Conservation (phyloP, 2,888 invertebrate genomes). For the Hybos culiciformis region DNA sequence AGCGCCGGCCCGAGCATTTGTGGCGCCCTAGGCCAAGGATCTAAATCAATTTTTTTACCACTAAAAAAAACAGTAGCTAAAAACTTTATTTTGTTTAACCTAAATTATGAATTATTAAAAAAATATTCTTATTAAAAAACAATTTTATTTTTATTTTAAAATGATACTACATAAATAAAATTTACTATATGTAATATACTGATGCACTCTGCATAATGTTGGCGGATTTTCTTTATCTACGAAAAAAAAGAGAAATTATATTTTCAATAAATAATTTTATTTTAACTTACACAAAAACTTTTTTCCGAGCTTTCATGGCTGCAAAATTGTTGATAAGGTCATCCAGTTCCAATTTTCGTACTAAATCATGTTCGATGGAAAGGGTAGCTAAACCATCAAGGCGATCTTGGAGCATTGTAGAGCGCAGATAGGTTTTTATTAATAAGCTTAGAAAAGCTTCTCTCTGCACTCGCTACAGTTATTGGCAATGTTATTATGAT, state of each 20-base stretch:
- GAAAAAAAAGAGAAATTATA: constrained; percentile 2
- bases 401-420: constrained; percentile 5
- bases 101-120: too few relatives aligned
- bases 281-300: background rate
- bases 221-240: background rate
- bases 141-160: too few relatives aligned
- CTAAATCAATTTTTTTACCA: too few relatives aligned
- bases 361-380: constrained; percentile 3
- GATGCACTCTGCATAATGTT: background rate
- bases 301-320: constrained; percentile 5
- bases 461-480: constrained; percentile 2
- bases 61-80: too few relatives aligned
- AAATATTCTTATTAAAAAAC: too few relatives aligned
- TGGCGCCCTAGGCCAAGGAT: too few relatives aligned
- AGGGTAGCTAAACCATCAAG: constrained; percentile 5
- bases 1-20: too few relatives aligned
- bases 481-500: constrained; percentile 2
- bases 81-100: too few relatives aligned
- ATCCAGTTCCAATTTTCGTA: constrained; percentile 4
- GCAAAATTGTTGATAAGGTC: constrained; percentile 5
- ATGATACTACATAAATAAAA: too few relatives aligned
- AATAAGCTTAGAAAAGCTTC: constrained; percentile 2
- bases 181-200: too few relatives aligned
- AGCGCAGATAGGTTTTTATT: constrained; percentile 2
- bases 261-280: constrained; percentile 1